Percentiles rank a stretch among this genome's conserved stretches.
Evolutionary conservation across 2,797 vertebrate genomes (phyloP).

Genomic region (Phalanger gymnotis): DNA sequence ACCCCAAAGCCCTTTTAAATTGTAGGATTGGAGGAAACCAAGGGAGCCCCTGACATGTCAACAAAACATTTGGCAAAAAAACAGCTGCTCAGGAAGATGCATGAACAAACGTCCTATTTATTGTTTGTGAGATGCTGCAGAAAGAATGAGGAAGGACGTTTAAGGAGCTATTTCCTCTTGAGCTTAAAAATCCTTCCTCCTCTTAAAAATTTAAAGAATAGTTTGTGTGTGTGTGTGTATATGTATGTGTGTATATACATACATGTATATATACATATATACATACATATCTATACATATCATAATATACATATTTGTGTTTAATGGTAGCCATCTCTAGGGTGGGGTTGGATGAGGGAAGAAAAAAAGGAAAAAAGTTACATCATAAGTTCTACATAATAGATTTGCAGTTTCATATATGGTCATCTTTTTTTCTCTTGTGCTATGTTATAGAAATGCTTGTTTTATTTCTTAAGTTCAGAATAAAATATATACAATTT

Average conservation of each 20-base stretch:
- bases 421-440: not conserved
- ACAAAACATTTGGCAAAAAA: constrained; percentile 52
- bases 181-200: not conserved
- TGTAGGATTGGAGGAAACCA: not conserved
- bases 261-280: too few species aligned
- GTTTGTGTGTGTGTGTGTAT: too few species aligned
- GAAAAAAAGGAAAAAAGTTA: not conserved
- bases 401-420: not conserved
- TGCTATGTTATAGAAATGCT: not conserved
- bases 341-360: not conserved
- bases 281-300: not conserved
- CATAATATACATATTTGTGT: not conserved
- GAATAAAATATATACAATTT: not conserved
- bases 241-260: too few species aligned
- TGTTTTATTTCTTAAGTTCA: not conserved
- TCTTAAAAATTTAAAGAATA: not conserved
- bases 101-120: constrained; percentile 12
- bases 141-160: not conserved
- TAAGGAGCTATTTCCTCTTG: not conserved
- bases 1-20: not conserved
- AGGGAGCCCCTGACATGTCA: constrained; percentile 42
- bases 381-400: not conserved
- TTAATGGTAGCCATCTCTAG: not conserved
- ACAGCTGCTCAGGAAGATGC: constrained; percentile 35
- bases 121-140: constrained; percentile 7